Base-by-base conservation (phyloP, 2,113 vertebrate genomes). In the Cottus gobio region DNA sequence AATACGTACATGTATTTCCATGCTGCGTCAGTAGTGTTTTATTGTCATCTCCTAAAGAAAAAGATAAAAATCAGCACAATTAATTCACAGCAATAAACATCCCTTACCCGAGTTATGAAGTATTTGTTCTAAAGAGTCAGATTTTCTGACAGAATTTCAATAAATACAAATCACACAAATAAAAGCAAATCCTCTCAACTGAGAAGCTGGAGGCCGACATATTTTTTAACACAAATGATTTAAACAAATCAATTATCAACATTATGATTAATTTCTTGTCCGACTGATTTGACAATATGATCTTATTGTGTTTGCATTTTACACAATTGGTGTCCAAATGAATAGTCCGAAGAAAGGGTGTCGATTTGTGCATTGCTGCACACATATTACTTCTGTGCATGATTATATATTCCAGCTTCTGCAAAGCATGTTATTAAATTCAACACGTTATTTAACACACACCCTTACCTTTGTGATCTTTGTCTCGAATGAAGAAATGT, bases 1-100 rank as follows among this genome's bases (percentile, higher is more conserved):
- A 1, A 72, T 20, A 88, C 92, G 87, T 83, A 92, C 91, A 91
- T 3, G 68, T 79, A 10, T 84, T 61, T 44, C 67, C 82, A 71
- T 91, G 44, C 28, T 18, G 79, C 3, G 50, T 66, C 71, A 91
- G 28, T 1, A 85, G 65, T 0, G 28, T 24, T 24, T 84, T 20
- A n/a, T 42, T 26, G 0, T 89, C 77, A 11, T 37, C 64, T 34
- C 3, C 87, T 91, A 4, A 28, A 66, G 10, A 56, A 37, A 69
- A 75, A 66, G 10, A 56, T 31, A 69, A 75, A 10, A 34, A 34
- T 3, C 2, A 75, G n/a, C 8, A 62, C 6, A 68, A 1, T 26
- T 1, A 60, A 48, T 48, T 3, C 26, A 30, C 15, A 36, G 7
- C 6, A 16, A 34, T 10, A 12, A 7, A 37, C 4, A 67, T 60